Evolutionary conservation across 2,113 vertebrate species (phyloP), one percentile per base, ranked within the genome.

Genomic region (Xenopus laevis): DNA sequence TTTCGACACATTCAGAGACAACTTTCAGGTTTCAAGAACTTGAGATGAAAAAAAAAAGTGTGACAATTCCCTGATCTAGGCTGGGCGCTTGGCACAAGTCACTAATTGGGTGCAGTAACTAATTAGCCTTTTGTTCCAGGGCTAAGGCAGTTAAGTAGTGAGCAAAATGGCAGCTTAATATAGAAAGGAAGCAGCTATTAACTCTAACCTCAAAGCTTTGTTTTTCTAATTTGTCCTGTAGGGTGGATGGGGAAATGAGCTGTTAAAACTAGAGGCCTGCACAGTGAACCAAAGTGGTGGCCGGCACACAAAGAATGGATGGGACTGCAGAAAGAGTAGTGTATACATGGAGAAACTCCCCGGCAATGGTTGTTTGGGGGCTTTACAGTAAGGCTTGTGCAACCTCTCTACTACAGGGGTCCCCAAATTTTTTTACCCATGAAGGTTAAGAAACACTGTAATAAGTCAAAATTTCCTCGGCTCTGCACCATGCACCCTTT

Each of bases 71-170:
- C 66, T 46, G 47, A 55, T 76, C 59, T 23, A 60, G 18, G 55
- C 17, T 58, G 55, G 55, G 27, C 1, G 68, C 40, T 44, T 70
- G 74, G 63, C 65, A 45, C 33, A 17, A 62, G 55, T 68, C 65
- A 75, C 66, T 76, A 76, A 76, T 76, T 76, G 74, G 74, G 59
- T 70, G 66, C 74, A 76, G 65, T 18, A 70, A 76, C 59, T 76
- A 76, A 76, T 76, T 76, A 76, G 74, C 74, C 74, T 76, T 76
- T 76, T 76, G 74, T 76, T 76, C 74, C 59, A 64, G 59, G 66
- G 50, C 47, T 64, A 66, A 76, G 47, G 69, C 59, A 63, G 60
- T 63, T 27, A 53, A 76, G 58, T 65, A 76, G 18, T 44, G 60
- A 53, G 46, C 57, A 70, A 55, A 18, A 64, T 68, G 65, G 45